A percentile compares a stretch with the other conserved stretches of the same genome.
Evolutionary conservation across 37 sponge, comb jelly and placozoan species (phyloP).

Genomic region (Mnemiopsis leidyi): DNA sequence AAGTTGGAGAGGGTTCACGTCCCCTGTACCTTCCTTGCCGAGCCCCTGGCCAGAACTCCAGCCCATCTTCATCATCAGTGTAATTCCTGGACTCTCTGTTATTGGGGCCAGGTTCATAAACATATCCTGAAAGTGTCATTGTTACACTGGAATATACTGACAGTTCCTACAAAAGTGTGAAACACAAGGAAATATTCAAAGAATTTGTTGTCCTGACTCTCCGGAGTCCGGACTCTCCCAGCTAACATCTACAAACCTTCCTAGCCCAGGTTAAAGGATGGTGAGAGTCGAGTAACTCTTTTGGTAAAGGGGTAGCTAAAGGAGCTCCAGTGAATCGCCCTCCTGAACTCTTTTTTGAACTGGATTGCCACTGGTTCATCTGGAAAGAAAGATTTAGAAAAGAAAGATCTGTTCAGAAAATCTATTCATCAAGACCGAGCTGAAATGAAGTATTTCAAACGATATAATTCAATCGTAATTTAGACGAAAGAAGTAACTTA

Average conservation of each 20-base stretch:
- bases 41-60: slow-evolving; percentile 87
- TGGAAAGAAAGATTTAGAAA: neutral
- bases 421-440: too few species aligned
- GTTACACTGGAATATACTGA: too few species aligned
- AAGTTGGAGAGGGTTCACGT: slow-evolving; percentile 73
- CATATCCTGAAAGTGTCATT: slow-evolving; percentile 81
- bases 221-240: too few species aligned
- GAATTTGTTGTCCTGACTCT: too few species aligned
- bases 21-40: slow-evolving; percentile 78
- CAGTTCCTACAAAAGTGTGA: too few species aligned
- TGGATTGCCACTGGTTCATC: slow-evolving; percentile 51
- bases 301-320: neutral
- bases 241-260: slow-evolving; percentile 25
- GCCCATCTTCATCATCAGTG: slow-evolving; percentile 92
- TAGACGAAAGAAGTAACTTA: neutral
- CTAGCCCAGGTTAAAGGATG: slow-evolving; percentile 32
- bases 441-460: neutral
- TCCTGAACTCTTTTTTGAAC: neutral
- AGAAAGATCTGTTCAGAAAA: too few species aligned
- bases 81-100: slow-evolving; percentile 79
- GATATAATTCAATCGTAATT: neutral
- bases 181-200: too few species aligned
- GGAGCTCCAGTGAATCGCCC: slow-evolving; percentile 16
- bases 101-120: slow-evolving; percentile 85
- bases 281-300: neutral